These are phyloP conservation scores for Acipenser transmontanus DNA, from an alignment of 2,797 vertebrate species.

Conservation along the genomic window DNA sequence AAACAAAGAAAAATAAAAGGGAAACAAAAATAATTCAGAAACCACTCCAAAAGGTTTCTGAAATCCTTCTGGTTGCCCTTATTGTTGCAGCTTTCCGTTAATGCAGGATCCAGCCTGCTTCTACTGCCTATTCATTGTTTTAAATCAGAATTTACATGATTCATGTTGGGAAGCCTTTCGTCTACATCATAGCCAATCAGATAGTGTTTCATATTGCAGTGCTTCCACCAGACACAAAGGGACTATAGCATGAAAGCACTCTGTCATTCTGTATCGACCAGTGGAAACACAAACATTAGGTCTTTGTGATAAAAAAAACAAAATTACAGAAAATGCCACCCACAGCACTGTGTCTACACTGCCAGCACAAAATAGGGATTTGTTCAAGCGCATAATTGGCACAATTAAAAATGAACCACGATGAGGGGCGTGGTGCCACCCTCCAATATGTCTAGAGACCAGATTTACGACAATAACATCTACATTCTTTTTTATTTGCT, in stretches of 20 bases:
- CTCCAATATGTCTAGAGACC: slow-evolving; percentile 47
- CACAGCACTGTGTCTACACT: slow-evolving; percentile 56
- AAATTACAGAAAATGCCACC: slow-evolving; percentile 41
- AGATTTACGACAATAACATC: slow-evolving; percentile 65
- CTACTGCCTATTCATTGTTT: slow-evolving; percentile 41
- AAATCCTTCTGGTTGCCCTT: too few species aligned
- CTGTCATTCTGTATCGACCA: slow-evolving; percentile 44
- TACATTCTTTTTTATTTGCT: slow-evolving; percentile 72
- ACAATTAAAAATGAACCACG: slow-evolving; percentile 66
- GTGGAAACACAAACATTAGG: slow-evolving; percentile 41
- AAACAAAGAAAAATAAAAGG: too few species aligned
- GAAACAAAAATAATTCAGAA: too few species aligned
- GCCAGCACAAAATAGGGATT: slow-evolving; percentile 53
- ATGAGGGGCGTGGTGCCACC: slow-evolving; percentile 38
- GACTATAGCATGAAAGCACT: slow-evolving; percentile 47
- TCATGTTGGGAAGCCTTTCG: slow-evolving; percentile 21
- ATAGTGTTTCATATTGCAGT: slow-evolving; percentile 39
- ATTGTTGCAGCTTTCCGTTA: slow-evolving; percentile 49
- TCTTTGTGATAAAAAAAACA: slow-evolving; percentile 49
- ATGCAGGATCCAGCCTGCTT: slow-evolving; percentile 83
- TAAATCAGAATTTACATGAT: slow-evolving; percentile 35
- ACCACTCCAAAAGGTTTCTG: too few species aligned
- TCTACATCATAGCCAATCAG: slow-evolving; percentile 25
- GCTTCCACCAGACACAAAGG: slow-evolving; percentile 44
- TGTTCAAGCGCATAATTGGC: slow-evolving; percentile 70